phyloP scores from a whole-genome alignment of 1,140 invertebrate genomes.

The Meloidogyne exigua region DNA sequence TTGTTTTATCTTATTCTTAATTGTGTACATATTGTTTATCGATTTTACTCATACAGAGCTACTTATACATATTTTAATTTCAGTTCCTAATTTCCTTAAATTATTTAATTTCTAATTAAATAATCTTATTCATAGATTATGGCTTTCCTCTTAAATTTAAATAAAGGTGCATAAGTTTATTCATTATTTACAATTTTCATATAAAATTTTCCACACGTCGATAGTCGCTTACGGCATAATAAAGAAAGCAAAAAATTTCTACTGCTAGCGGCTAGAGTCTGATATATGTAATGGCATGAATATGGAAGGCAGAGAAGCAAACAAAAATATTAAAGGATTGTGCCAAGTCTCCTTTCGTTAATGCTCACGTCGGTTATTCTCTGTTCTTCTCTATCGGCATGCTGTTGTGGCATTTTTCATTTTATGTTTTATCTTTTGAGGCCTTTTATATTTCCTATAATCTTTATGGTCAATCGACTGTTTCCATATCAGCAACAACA shows the following conservation, averaged over 20 bases:
- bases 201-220: background rate
- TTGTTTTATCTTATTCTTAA: too few species aligned
- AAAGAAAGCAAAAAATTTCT: background rate
- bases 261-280: background rate
- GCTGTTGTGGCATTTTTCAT: background rate
- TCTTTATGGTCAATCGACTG: background rate
- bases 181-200: background rate
- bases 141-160: background rate
- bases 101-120: background rate
- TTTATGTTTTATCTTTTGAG: background rate
- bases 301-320: background rate
- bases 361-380: background rate
- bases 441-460: background rate
- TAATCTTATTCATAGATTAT: background rate
- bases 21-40: too few species aligned
- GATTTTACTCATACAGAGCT: too few species aligned
- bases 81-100: background rate
- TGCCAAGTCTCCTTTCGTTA: background rate
- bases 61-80: too few species aligned
- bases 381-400: background rate
- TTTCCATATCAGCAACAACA: too few species aligned
- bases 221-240: background rate
- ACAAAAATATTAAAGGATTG: background rate
- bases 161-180: conserved; percentile 1
- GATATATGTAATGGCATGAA: background rate